Conservation (phyloP, 2,113 vertebrate species). For the Dendrocopos noguchii region DNA sequence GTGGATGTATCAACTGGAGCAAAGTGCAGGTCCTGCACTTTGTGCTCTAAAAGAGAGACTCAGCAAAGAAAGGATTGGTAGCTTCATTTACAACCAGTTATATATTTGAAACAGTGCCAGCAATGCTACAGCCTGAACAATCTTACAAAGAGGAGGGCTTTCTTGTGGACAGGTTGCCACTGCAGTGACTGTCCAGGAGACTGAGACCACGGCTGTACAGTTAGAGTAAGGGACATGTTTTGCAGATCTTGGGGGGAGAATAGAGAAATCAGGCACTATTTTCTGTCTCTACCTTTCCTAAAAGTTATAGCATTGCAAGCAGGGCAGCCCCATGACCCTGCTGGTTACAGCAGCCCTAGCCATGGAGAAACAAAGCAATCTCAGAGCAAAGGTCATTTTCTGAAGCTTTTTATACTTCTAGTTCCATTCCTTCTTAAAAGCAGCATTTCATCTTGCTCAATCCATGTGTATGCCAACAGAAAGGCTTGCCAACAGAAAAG, state of each 20-base stretch:
- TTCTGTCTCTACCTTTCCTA: neutral
- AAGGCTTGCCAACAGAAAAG: neutral
- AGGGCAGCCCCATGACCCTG: neutral
- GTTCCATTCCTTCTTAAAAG: neutral
- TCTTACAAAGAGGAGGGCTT: neutral
- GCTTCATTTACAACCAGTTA: neutral
- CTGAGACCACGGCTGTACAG: neutral
- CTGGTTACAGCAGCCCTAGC: neutral
- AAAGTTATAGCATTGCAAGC: neutral
- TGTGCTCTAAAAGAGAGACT: neutral
- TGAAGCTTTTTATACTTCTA: neutral
- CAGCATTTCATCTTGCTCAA: neutral
- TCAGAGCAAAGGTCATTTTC: neutral
- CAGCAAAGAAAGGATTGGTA: neutral
- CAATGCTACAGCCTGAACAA: neutral
- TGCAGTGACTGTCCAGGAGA: neutral
- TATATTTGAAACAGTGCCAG: neutral
- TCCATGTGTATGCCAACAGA: neutral
- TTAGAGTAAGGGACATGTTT: neutral
- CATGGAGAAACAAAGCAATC: neutral
- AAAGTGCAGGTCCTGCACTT: neutral
- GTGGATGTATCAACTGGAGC: neutral
- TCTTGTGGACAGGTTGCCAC: neutral
- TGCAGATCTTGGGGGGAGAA: neutral
- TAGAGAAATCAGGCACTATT: neutral